These are phyloP conservation scores for Dascillus cervinus DNA, from an alignment of 2,888 invertebrate species.

Conservation along the genomic window DNA sequence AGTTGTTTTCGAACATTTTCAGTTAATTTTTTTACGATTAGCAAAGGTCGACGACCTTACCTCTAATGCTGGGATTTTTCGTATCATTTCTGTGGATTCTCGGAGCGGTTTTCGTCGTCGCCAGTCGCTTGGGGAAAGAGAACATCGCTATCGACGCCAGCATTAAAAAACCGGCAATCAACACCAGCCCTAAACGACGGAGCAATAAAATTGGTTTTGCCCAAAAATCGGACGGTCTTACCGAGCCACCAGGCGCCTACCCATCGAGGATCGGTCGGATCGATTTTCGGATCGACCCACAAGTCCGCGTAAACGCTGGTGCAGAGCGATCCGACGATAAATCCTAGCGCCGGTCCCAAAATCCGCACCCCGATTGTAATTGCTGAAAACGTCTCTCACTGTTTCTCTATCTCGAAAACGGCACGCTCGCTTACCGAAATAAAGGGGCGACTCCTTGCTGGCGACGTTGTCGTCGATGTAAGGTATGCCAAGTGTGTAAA, in stretches of 20 bases:
- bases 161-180: slow-evolving; percentile 77
- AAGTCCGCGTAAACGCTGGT: slow-evolving; percentile 82
- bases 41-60: slow-evolving; percentile 22
- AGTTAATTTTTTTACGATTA: neutral
- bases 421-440: slow-evolving; percentile 76
- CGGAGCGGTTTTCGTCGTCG: slow-evolving; percentile 41
- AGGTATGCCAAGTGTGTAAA: slow-evolving; percentile 86
- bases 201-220: neutral
- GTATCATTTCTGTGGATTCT: slow-evolving; percentile 36
- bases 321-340: slow-evolving; percentile 82
- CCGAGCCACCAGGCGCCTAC: slow-evolving; percentile 98
- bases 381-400: slow-evolving; percentile 56
- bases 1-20: neutral
- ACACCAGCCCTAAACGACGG: slow-evolving; percentile 57
- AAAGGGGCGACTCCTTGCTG: slow-evolving; percentile 83
- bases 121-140: slow-evolving; percentile 76
- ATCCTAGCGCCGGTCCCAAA: slow-evolving; percentile 83
- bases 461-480: slow-evolving; percentile 93
- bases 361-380: slow-evolving; percentile 89
- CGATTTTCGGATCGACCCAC: slow-evolving; percentile 63
- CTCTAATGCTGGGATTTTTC: slow-evolving; percentile 45
- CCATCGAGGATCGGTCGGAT: slow-evolving; percentile 79
- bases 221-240: slow-evolving; percentile 36
- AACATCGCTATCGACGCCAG: slow-evolving; percentile 83
- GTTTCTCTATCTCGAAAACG: too few species aligned